Conservation (phyloP, 2,113 vertebrate species). For the Sylvietta virens region DNA sequence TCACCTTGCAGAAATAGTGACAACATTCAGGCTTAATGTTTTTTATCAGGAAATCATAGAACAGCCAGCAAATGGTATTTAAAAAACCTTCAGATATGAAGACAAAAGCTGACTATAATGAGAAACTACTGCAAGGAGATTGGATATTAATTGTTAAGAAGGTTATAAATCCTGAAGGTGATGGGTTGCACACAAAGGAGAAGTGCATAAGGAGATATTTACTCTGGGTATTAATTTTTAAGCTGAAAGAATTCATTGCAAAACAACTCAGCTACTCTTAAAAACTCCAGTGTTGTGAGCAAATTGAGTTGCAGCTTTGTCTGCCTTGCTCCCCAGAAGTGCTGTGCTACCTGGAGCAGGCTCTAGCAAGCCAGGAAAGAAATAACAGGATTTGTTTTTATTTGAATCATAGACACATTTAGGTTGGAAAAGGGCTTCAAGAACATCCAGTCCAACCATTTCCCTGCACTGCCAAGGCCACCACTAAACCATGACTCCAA, state of each 20-base stretch:
- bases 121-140: constrained; percentile 2
- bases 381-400: not conserved
- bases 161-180: constrained; percentile 8
- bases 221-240: constrained; percentile 4
- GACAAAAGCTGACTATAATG: not conserved
- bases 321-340: not conserved
- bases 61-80: not conserved
- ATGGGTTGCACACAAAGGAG: not conserved
- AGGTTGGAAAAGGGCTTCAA: not conserved
- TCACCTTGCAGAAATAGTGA: not conserved
- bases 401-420: not conserved
- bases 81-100: not conserved
- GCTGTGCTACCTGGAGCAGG: not conserved
- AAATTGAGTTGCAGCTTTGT: not conserved
- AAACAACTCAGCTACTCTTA: not conserved
- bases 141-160: constrained; percentile 27
- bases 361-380: not conserved
- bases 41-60: not conserved
- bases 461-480: not conserved
- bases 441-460: not conserved
- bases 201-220: constrained; percentile 8
- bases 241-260: not conserved
- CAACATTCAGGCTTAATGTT: not conserved
- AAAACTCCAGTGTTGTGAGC: not conserved
- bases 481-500: not conserved